These are phyloP conservation scores for Arremon brunneinucha DNA, from an alignment of 2,797 vertebrate genomes.

Conservation along the genomic window DNA sequence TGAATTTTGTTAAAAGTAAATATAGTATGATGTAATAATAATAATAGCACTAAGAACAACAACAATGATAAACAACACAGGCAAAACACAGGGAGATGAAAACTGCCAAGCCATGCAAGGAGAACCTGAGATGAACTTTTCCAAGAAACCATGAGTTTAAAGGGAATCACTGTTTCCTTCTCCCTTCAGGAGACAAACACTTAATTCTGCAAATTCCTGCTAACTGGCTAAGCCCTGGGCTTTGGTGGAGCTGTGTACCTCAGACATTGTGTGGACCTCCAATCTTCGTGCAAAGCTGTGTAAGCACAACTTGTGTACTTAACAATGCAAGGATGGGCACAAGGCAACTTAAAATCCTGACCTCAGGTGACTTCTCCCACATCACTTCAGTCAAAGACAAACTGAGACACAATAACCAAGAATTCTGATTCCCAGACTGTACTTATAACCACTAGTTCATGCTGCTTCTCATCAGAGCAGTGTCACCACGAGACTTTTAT, in stretches of 20 bases:
- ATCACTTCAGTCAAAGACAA: not conserved
- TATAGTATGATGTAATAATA: not conserved
- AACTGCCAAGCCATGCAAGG: accelerated
- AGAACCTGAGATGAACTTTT: not conserved
- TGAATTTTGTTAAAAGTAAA: not conserved
- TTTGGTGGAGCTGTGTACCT: not conserved
- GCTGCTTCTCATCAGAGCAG: constrained; percentile 37
- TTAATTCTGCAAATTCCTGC: not conserved
- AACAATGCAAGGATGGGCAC: not conserved
- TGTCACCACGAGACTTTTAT: not conserved
- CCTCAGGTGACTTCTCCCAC: not conserved
- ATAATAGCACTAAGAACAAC: not conserved
- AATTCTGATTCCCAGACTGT: not conserved
- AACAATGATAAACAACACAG: not conserved
- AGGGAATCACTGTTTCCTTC: not conserved
- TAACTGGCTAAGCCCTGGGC: not conserved
- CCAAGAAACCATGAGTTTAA: not conserved
- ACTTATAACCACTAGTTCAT: not conserved
- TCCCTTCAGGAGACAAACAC: not conserved
- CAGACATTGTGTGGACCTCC: not conserved
- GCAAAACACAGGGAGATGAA: not conserved
- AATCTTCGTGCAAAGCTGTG: not conserved
- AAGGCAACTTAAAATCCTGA: not conserved
- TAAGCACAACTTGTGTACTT: not conserved
- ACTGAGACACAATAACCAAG: not conserved